Evolutionary conservation across 2,797 vertebrate genomes (phyloP), one percentile per base, ranked within the genome.

Genomic region (Pterois miles): DNA sequence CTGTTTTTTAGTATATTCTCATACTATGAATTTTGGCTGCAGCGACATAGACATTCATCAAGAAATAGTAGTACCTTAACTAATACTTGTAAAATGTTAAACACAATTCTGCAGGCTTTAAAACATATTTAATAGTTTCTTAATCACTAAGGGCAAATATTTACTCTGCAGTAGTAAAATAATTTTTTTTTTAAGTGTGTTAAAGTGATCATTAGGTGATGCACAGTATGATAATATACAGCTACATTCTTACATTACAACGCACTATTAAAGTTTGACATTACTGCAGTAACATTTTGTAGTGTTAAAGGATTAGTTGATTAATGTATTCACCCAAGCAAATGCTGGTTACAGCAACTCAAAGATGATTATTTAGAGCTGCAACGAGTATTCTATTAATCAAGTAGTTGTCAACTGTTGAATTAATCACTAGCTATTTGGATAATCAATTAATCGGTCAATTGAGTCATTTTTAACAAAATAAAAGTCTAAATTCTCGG

Each of bases 1-100:
- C 68, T 73, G 8, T 53, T 23, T 79, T 74, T 70, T n/a, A 31
- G 43, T 13, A 20, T 16, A 36, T 50, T 76, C 48, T 73, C 34
- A 29, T 25, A 16, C 46, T 48, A 8, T 18, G 2, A 33, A 16
- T 2, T 2, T 71, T 31, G 0, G 12, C 23, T 56, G 36, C 3
- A 59, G n/a, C 20, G n/a, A 33, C 71, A 53, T 4, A 62, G 50
- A 22, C 36, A 27, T 25, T 27, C 33, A 58, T 14, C 6, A 40
- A 46, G 22, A 8, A 38, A 57, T 27, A 34, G 25, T 14, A n/a
- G 5, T 31, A 29, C 14, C 2, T 65, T 60, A 34, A 66, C 43
- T n/a, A 31, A 22, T n/a, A 4, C 53, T 33, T 43, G 8, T 64
- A 3, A 57, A 38, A 29, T 27, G 27, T 31, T 43, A 18, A 43